Conservation (phyloP, 2,888 invertebrate genomes). For the Megaustenia siamemsis region DNA sequence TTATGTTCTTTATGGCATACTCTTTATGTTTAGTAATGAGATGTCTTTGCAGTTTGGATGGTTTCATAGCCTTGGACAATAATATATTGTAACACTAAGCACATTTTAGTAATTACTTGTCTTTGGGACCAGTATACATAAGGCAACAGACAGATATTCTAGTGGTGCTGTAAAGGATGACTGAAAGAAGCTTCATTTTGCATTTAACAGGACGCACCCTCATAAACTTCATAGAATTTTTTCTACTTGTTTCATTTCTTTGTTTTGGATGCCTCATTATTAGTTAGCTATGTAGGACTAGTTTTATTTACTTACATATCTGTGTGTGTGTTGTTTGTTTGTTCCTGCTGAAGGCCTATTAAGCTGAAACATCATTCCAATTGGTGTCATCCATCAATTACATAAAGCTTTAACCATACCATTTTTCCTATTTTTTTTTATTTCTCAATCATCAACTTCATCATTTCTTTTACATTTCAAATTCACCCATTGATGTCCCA, state of each 20-base stretch:
- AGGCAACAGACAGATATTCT: neutral
- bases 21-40: neutral
- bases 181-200: neutral
- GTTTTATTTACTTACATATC: too few species aligned
- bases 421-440: too few species aligned
- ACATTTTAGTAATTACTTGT: neutral
- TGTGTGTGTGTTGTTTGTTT: too few species aligned
- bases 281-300: too few species aligned
- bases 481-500: neutral
- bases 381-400: too few species aligned
- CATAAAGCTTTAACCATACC: too few species aligned
- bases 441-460: neutral
- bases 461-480: neutral
- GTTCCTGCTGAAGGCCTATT: too few species aligned
- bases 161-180: neutral
- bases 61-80: neutral
- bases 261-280: too few species aligned
- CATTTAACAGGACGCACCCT: neutral
- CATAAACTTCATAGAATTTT: neutral
- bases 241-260: too few species aligned
- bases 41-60: neutral
- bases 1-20: neutral
- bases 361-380: too few species aligned
- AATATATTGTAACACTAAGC: neutral
- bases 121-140: neutral